Percentiles rank a stretch among this genome's conserved stretches.
phyloP scores from a whole-genome alignment of 2,797 vertebrate species.

The Chrosomus eos region DNA sequence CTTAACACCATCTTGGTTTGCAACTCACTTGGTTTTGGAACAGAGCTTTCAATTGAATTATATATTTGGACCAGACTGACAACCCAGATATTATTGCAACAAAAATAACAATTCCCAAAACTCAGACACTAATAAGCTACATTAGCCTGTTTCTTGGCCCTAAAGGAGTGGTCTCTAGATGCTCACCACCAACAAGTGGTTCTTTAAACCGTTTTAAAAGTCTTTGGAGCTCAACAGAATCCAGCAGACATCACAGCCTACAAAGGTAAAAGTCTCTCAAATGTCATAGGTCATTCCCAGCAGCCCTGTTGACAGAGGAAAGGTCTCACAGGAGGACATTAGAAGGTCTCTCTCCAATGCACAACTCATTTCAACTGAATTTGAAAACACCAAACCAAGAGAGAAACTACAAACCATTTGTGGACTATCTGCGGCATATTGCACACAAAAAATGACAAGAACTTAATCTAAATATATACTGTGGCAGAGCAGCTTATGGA shows the following conservation, averaged over 20 bases:
- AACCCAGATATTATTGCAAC: neutral
- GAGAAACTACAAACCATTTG: neutral
- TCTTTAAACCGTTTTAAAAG: constrained; percentile 7
- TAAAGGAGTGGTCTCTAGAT: neutral
- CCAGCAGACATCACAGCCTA: constrained; percentile 39
- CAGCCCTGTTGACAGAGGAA: constrained; percentile 53
- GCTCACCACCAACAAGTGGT: neutral
- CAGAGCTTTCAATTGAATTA: neutral
- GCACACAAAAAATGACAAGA: neutral
- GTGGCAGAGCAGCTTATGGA: neutral
- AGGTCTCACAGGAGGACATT: constrained; percentile 56
- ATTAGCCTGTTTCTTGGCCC: neutral
- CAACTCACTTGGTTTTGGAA: neutral
- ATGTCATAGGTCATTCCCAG: constrained; percentile 50
- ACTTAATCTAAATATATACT: neutral
- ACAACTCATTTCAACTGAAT: neutral
- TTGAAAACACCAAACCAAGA: neutral
- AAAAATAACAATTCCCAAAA: neutral
- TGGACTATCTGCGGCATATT: neutral
- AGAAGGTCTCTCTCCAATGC: constrained; percentile 20
- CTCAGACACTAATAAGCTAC: neutral
- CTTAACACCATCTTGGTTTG: neutral
- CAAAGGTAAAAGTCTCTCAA: constrained; percentile 47
- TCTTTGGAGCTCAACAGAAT: constrained; percentile 15
- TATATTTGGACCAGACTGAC: neutral